Percentiles rank a stretch among this genome's conserved stretches.
Conservation (phyloP, 2,797 vertebrate genomes). For the Leontopithecus rosalia region DNA sequence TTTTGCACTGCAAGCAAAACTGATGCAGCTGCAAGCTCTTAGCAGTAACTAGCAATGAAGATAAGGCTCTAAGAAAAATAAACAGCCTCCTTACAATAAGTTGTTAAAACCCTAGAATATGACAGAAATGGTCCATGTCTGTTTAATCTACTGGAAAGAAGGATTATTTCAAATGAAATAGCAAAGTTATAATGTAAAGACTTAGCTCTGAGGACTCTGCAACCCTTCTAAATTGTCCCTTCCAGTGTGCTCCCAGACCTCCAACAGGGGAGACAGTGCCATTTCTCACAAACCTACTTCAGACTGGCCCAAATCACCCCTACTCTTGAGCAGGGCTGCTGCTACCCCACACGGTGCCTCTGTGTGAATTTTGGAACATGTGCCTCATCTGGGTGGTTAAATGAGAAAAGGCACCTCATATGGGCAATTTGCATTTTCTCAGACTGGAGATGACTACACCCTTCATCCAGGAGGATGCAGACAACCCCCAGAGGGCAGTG, state of each 20-base stretch:
- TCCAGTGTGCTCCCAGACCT: background rate
- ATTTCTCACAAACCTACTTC: background rate
- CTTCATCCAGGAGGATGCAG: background rate
- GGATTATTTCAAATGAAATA: conserved; percentile 36
- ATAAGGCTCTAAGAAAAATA: background rate
- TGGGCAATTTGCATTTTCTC: background rate
- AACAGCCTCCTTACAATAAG: background rate
- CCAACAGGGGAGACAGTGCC: background rate
- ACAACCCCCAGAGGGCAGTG: background rate
- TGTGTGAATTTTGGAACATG: background rate
- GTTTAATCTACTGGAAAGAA: background rate
- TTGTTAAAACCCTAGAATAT: background rate
- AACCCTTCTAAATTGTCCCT: background rate
- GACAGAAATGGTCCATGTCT: background rate
- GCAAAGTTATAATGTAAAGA: background rate
- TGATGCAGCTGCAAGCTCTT: background rate
- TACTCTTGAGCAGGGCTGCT: background rate
- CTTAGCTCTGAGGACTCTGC: background rate
- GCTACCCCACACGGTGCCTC: background rate
- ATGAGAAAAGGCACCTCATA: background rate
- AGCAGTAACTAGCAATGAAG: background rate
- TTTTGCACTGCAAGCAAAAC: background rate
- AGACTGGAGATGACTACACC: background rate
- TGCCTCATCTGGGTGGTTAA: background rate
- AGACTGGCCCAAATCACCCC: background rate